A percentile compares a stretch with the other conserved stretches of the same genome.
Conservation (phyloP, 2,797 vertebrate genomes). For the Peromyscus attwateri region DNA sequence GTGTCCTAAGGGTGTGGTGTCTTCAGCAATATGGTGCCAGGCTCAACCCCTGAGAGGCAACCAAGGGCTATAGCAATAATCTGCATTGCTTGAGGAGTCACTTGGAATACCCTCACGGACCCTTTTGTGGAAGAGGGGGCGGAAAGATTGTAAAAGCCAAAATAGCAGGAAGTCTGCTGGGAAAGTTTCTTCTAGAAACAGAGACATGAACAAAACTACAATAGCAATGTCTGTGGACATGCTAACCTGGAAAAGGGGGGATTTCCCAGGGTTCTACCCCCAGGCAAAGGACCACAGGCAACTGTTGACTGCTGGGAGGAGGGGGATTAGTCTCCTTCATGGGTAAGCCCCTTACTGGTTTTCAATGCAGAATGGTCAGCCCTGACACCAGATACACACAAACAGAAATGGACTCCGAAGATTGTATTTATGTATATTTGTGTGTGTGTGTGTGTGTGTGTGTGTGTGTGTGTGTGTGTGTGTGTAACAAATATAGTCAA, state of each 20-base stretch:
- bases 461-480: not conserved
- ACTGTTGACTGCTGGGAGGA: not conserved
- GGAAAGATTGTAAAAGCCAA: not conserved
- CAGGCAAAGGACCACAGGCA: not conserved
- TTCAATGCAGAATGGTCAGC: not conserved
- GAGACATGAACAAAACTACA: not conserved
- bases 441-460: not conserved
- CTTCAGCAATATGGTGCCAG: not conserved
- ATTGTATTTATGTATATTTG: not conserved
- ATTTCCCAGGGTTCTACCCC: not conserved
- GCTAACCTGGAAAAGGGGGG: not conserved
- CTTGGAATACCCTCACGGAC: not conserved
- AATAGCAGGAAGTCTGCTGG: not conserved
- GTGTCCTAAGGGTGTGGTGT: not conserved
- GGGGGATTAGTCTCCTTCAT: not conserved
- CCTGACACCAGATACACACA: not conserved
- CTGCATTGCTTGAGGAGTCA: not conserved
- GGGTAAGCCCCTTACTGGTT: no score
- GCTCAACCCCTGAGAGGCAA: not conserved
- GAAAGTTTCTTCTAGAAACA: not conserved
- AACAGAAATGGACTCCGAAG: not conserved
- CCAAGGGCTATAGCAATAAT: no score
- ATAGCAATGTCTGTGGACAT: no score
- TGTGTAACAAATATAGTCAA: no score
- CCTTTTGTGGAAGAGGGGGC: not conserved